Base-by-base conservation (phyloP, 2,888 invertebrate genomes). In the Drosophila kambysellisi region DNA sequence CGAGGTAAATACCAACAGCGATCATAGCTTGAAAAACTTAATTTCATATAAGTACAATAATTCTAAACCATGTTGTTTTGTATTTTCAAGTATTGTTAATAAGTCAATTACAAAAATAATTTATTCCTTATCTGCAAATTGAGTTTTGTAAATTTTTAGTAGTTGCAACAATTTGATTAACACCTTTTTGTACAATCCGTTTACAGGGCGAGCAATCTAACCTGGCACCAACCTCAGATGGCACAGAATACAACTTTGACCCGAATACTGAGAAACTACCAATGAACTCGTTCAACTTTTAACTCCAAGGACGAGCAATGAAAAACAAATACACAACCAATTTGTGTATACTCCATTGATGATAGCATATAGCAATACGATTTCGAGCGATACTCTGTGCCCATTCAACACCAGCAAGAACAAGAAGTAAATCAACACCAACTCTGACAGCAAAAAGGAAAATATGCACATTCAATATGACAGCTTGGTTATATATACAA, bases 171-270 rank as follows among this genome's bases (percentile, higher is more conserved):
- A 11, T n/a, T n/a, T 29, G 0, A 12, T 1, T 6, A 37, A 51
- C 15, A 32, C 12, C 2, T 15, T 11, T 53, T 57, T 29, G 33
- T 35, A 32, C 43, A 54, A 63, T 68, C 7, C 37, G 33, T 62
- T 69, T 73, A 11, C 74, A 92, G 92, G 81, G 89, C 63, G 93
- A 92, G 64, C 92, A 92, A 88, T 82, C 89, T 53, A 92, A 88
- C 63, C 93, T 98, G 91, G 96, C 95, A 76, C 97, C 98, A 61
- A 94, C 95, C 84, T 95, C 96, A 63, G 96, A 95, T 71, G 97
- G 97, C 71, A 94, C 95, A 70, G 96, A 96, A 81, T 98, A 96
- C 94, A 96, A 97, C 93, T 98, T 98, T 94, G 97, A 97, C 94
- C 96, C 97, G 70, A 95, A 96, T 93, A 96, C 87, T 70, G 92